Evolutionary conservation across 2,888 invertebrate species (phyloP).

Genomic region (Nymphalis urticae): DNA sequence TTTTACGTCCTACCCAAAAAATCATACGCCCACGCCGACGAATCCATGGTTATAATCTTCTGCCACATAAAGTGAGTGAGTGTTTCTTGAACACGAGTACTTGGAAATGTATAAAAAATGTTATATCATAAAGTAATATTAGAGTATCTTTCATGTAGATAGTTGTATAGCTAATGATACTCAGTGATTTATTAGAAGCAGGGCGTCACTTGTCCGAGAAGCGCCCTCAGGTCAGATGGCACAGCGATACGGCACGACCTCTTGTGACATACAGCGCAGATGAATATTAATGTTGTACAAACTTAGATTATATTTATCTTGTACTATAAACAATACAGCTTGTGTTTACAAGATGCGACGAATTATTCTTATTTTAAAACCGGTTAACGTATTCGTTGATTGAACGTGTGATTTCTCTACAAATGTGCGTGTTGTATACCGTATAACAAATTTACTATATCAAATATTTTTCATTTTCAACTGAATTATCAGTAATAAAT

Average conservation of each 20-base stretch:
- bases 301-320: constrained; percentile 33
- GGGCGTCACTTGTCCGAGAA: constrained; percentile 22
- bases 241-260: constrained; percentile 65
- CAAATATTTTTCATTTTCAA: no score
- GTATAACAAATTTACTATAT: no score
- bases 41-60: no score
- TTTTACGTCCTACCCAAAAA: no score
- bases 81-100: neutral
- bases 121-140: constrained; percentile 3
- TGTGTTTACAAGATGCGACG: neutral
- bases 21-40: no score
- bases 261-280: constrained; percentile 45
- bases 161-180: constrained; percentile 26
- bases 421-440: no score
- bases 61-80: neutral
- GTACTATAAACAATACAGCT: constrained; percentile 12
- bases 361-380: constrained; percentile 3
- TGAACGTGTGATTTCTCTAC: no score
- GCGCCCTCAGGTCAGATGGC: constrained; percentile 54
- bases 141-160: constrained; percentile 15
- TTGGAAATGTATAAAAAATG: neutral
- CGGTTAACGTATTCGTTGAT: neutral
- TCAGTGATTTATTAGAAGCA: constrained; percentile 19
- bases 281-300: constrained; percentile 49
- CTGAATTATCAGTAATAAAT: no score